Conservation (phyloP, 92 coral and sea anemone genomes). For the Montipora capitata region DNA sequence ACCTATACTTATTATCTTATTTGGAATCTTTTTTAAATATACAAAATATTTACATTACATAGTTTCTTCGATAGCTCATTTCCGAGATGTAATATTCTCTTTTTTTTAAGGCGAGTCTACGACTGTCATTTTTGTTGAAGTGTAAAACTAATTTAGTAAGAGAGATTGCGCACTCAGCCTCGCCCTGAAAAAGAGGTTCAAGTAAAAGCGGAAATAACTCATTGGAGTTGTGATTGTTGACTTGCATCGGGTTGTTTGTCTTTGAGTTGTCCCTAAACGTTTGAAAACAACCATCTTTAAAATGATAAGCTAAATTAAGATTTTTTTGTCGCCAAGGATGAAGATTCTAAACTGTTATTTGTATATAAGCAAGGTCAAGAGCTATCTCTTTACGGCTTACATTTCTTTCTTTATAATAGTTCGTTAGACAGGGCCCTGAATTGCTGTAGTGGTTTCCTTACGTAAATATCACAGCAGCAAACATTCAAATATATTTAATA, state of each 20-base stretch:
- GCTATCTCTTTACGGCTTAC: neutral
- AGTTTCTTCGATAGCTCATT: neutral
- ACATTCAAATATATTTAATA: neutral
- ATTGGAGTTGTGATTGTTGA: neutral
- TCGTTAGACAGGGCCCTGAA: neutral
- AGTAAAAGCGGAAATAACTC: too few species aligned
- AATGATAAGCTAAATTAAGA: too few species aligned
- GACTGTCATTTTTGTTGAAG: too few species aligned
- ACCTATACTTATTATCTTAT: neutral
- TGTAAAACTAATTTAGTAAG: too few species aligned
- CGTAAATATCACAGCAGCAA: slow-evolving; percentile 5
- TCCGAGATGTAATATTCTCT: too few species aligned
- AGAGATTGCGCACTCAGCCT: too few species aligned
- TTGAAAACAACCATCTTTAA: neutral
- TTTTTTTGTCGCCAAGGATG: neutral
- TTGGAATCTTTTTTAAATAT: neutral
- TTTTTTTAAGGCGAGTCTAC: too few species aligned
- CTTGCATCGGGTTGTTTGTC: neutral
- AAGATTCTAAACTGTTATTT: neutral
- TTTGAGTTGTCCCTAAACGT: neutral
- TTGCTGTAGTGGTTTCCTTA: neutral
- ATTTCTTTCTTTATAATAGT: slow-evolving; percentile 4
- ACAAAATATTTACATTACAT: neutral
- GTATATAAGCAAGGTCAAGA: neutral
- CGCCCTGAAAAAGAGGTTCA: too few species aligned